Evolutionary conservation across 2,888 invertebrate species (phyloP).

Genomic region (Copidosoma aretas): DNA sequence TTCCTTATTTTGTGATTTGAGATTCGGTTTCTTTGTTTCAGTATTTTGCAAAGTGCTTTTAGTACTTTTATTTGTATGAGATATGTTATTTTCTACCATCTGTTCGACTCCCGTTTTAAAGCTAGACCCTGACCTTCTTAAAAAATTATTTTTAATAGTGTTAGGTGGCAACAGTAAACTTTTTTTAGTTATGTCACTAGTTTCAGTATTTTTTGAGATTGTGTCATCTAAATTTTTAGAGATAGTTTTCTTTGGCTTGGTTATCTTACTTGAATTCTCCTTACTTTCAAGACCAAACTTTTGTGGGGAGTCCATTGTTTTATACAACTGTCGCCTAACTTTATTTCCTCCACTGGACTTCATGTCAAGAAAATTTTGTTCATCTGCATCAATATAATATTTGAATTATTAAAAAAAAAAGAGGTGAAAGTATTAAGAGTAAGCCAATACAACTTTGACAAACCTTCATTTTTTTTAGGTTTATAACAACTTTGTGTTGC

Average conservation of each 20-base stretch:
- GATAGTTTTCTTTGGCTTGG: constrained; percentile 14
- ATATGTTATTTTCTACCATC: constrained; percentile 6
- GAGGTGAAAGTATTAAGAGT: constrained; percentile 1
- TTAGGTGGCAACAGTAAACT: constrained; percentile 41
- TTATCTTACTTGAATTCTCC: constrained; percentile 22
- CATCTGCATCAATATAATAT: constrained; percentile 13
- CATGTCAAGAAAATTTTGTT: constrained; percentile 18
- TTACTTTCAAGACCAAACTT: constrained; percentile 17
- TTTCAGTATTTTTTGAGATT: constrained; percentile 4
- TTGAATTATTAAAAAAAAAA: not conserved
- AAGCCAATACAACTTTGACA: constrained; percentile 8
- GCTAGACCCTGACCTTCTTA: constrained; percentile 27
- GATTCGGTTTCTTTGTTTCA: constrained; percentile 10
- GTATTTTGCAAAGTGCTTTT: constrained; percentile 9
- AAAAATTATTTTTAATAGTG: constrained; percentile 38
- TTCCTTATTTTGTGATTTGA: not conserved
- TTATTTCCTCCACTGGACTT: constrained; percentile 29
- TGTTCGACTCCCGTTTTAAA: constrained; percentile 13
- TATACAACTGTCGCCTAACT: constrained; percentile 38
- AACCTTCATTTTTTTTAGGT: constrained; percentile 30
- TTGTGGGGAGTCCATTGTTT: constrained; percentile 28
- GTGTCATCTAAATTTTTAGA: constrained; percentile 17
- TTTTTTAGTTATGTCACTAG: constrained; percentile 21
- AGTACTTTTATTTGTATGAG: constrained; percentile 3
- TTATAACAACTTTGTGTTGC: constrained; percentile 36